Evolutionary conservation across 2,797 vertebrate species (phyloP), one percentile per base, ranked within the genome.

Genomic region (Helicolenus hilgendorfi): DNA sequence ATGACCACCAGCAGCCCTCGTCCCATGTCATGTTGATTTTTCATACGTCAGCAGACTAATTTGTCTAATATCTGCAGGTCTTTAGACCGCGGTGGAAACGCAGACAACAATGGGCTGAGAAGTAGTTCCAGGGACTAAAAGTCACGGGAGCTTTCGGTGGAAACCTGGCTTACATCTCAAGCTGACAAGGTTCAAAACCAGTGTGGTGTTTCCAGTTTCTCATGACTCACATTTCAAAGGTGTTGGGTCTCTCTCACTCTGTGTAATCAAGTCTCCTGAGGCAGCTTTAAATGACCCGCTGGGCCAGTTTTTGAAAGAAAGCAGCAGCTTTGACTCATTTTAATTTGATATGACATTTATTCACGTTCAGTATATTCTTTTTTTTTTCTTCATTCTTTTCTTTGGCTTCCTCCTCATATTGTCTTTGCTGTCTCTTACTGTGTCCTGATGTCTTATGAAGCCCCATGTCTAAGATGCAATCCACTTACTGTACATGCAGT

Each of bases 201-300:
- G 0, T 49, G 22, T 71, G 62, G 36, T 36, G 20, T 53, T 79
- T 88, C 72, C 53, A 72, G 83, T 81, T 77, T 45, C 38, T 67
- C 45, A 22, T 77, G 53, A 73, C 60, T 74, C 49, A 72, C 24
- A 55, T 72, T 68, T 73, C 36, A 10, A 24, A 64, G 24, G 60
- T 33, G 45, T 75, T 2, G 4, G 18, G 29, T 59, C 41, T 65
- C 55, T 65, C 26, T 41, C n/a, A 3, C 22, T 60, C 22, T 49
- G 26, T 73, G 29, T 63, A 49, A 65, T 78, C 33, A 45, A 9
- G 36, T 14, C 14, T 65, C 36, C 62, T 31, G 53, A 53, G 60
- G 59, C 77, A 68, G 22, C 26, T 31, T 68, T 68, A 24, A 64
- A 84, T 27, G 38, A 26, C 64, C 60, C 41, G 31, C 68, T 59